Conservation (phyloP, 2,888 invertebrate species). For the Tenodera sinensis region DNA sequence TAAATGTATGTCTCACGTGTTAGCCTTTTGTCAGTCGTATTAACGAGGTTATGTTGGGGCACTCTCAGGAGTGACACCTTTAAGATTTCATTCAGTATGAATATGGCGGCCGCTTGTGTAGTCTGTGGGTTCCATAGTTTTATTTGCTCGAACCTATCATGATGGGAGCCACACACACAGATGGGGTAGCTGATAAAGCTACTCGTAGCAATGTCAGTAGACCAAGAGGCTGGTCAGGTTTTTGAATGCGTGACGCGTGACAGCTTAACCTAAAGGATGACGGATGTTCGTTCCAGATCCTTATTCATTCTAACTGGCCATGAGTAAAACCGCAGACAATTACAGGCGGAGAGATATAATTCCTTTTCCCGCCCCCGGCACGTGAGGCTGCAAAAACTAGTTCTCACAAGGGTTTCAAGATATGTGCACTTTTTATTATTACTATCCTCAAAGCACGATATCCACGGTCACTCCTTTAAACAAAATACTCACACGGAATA, state of each 20-base stretch:
- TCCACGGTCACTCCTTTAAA: not conserved
- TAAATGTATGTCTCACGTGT: too few species aligned
- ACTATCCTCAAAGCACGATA: not conserved
- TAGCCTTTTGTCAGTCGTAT: too few species aligned
- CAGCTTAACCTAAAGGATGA: not conserved
- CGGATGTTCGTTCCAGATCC: not conserved
- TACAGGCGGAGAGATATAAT: not conserved
- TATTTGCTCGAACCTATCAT: too few species aligned
- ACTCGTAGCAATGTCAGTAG: not conserved
- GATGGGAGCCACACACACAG: too few species aligned
- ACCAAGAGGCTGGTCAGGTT: not conserved
- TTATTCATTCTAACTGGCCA: not conserved
- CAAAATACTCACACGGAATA: not conserved
- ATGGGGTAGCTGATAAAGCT: too few species aligned
- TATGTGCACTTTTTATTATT: not conserved
- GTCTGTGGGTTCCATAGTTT: too few species aligned
- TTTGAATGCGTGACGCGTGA: not conserved
- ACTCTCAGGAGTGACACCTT: too few species aligned
- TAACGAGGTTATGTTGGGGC: too few species aligned
- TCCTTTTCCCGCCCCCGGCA: not conserved
- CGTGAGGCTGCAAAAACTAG: not conserved
- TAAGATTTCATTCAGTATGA: too few species aligned
- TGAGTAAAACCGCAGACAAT: not conserved
- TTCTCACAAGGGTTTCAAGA: not conserved
- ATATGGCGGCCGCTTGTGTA: too few species aligned